A percentile compares a stretch with the other conserved stretches of the same genome.
Evolutionary conservation across 2,113 vertebrate species (phyloP).

Genomic region (Labeo catla): DNA sequence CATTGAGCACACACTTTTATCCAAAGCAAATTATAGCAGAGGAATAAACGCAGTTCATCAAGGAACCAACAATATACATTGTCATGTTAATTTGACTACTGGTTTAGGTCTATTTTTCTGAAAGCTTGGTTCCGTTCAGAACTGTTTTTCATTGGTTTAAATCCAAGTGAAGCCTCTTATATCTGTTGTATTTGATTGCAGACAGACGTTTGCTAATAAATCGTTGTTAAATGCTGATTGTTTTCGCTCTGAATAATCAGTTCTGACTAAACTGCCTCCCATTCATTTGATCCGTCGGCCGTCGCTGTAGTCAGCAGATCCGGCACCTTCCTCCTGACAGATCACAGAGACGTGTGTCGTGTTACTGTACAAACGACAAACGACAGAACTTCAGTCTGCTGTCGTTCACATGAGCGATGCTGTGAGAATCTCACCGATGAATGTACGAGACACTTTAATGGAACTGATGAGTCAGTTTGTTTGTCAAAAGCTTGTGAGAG

Average conservation of each 20-base stretch:
- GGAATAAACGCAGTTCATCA: too few relatives aligned
- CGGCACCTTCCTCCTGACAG: background rate
- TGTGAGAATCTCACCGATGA: background rate
- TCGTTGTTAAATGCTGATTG: background rate
- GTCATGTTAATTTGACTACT: too few relatives aligned
- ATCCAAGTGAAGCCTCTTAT: background rate
- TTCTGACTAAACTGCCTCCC: background rate
- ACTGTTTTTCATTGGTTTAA: background rate
- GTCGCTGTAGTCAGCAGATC: background rate
- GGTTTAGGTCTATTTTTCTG: background rate
- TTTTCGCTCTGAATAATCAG: background rate
- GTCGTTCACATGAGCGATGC: background rate
- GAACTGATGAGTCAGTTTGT: background rate
- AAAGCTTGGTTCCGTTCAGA: background rate
- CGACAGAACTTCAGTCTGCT: background rate
- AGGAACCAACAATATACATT: too few relatives aligned
- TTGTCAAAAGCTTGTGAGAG: background rate
- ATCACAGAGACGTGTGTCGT: background rate
- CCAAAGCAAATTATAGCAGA: too few relatives aligned
- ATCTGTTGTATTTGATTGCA: background rate
- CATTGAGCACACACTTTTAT: too few relatives aligned
- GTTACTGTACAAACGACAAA: background rate
- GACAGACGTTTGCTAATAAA: background rate
- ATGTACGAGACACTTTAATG: background rate
- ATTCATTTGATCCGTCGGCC: background rate